Evolutionary conservation across 1,140 invertebrate species (phyloP), one percentile per base, ranked within the genome.

Genomic region (Leptinotarsa lineolata): DNA sequence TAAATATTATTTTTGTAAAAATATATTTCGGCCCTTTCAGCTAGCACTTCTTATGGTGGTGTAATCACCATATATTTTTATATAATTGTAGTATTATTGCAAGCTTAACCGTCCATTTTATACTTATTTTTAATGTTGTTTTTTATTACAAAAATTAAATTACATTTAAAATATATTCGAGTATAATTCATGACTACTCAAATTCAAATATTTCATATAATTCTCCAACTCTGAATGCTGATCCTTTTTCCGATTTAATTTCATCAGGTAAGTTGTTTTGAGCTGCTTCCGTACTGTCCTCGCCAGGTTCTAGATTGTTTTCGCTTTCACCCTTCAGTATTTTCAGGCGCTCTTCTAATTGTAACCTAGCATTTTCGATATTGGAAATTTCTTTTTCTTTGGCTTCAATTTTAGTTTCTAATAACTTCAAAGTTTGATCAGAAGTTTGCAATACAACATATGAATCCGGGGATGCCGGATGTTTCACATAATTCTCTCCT

Each of bases 161-260:
- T 59, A 59, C 20, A 59, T 59, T 20, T 59, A 59, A 11, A 39
- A 39, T 11, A 39, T 39, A 39, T 39, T 39, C 8, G 8, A 39
- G 30, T 39, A 39, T 39, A 39, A 39, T 39, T 39, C 11, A 39
- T 39, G 30, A 39, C 30, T 80, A 68, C 70, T 81, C 80, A 73
- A 76, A 79, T 72, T 81, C 80, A 59, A 81, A 30, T 48, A 81
- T 81, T 72, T 81, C 80, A 69, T 78, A 81, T 74, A 73, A 79
- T 16, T 75, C 69, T 16, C 80, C 80, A 39, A 81, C 76, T 74
- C 74, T 76, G 3, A 81, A 68, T 39, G 80, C 80, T 24, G 80
- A 74, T n/a, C 80, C 80, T 70, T 75, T 78, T n/a, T 81, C 79
- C 8, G 80, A 79, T 22, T 75, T 46, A 15, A 81, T 81, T 76